phyloP scores from a whole-genome alignment of 2,888 invertebrate genomes.

The Neuroscelio doddi region DNA sequence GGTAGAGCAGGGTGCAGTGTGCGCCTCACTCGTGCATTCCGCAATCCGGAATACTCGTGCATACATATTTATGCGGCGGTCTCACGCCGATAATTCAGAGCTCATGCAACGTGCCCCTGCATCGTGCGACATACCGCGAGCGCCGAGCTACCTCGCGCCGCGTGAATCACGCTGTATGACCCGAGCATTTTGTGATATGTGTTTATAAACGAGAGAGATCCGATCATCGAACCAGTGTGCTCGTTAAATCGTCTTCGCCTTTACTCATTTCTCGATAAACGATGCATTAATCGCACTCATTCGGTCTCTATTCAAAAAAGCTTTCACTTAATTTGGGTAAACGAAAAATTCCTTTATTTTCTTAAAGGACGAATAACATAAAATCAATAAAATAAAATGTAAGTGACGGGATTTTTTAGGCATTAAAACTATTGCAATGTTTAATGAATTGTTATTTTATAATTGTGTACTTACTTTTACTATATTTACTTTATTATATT shows the following conservation, averaged over 20 bases:
- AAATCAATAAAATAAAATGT: too few species aligned
- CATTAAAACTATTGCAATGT: too few species aligned
- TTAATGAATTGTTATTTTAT: too few species aligned
- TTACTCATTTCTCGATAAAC: slow-evolving; percentile 36
- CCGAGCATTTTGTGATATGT: slow-evolving; percentile 41
- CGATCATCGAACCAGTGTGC: slow-evolving; percentile 27
- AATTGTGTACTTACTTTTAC: too few species aligned
- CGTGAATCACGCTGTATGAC: slow-evolving; percentile 46
- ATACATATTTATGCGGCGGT: slow-evolving; percentile 66
- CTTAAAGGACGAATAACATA: too few species aligned
- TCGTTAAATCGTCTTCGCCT: slow-evolving; percentile 42
- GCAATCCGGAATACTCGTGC: slow-evolving; percentile 62
- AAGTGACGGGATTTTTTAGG: too few species aligned
- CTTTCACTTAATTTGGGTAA: background rate
- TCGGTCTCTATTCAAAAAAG: slow-evolving; percentile 7
- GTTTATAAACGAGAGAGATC: slow-evolving; percentile 38
- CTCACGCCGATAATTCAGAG: slow-evolving; percentile 65
- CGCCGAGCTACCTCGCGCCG: slow-evolving; percentile 22
- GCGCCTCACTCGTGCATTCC: slow-evolving; percentile 59
- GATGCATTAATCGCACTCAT: slow-evolving; percentile 30
- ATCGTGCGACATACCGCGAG: slow-evolving; percentile 41
- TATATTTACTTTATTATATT: too few species aligned
- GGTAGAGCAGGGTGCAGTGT: slow-evolving; percentile 38
- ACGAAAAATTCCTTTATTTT: slow-evolving; percentile 18
- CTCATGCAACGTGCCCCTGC: slow-evolving; percentile 62